Percentiles rank a stretch among this genome's conserved stretches.
phyloP scores from a whole-genome alignment of 2,797 vertebrate genomes.

The Kryptopterus vitreolus region DNA sequence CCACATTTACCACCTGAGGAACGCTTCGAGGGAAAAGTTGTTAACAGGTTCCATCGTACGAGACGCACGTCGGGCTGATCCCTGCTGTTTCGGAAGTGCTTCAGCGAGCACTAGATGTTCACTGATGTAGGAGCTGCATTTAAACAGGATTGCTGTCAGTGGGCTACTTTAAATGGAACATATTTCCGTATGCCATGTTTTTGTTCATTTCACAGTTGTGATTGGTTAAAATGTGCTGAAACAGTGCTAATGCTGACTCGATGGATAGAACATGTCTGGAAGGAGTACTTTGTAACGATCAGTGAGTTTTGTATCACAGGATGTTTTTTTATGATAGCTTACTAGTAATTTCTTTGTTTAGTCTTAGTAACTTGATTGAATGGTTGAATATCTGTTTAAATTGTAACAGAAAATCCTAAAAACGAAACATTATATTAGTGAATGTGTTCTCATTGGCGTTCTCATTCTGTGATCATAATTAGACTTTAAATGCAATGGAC shows the following conservation, averaged over 20 bases:
- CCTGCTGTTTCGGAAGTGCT: conserved; percentile 54
- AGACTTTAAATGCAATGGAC: not conserved
- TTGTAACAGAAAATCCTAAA: not conserved
- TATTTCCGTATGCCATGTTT: not conserved
- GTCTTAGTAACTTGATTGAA: not conserved
- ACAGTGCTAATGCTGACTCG: not conserved
- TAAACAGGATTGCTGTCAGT: not conserved
- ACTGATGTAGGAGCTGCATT: not conserved
- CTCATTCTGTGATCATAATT: no score
- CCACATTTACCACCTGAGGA: conserved; percentile 60
- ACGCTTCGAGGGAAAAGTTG: not conserved
- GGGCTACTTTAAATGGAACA: not conserved
- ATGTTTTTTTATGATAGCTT: not conserved
- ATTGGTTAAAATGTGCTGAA: not conserved
- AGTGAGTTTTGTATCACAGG: not conserved
- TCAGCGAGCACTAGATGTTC: conserved; percentile 4
- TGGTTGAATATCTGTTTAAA: not conserved
- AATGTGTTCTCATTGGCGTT: not conserved
- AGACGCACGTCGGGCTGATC: conserved; percentile 49
- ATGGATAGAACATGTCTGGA: no score
- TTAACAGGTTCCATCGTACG: conserved; percentile 4
- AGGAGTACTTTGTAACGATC: not conserved
- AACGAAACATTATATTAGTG: not conserved
- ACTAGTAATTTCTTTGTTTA: not conserved
- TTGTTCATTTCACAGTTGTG: not conserved